Evolutionary conservation across 92 coral and sea anemone species (phyloP).

Genomic region (Zoanthus sansibaricus): DNA sequence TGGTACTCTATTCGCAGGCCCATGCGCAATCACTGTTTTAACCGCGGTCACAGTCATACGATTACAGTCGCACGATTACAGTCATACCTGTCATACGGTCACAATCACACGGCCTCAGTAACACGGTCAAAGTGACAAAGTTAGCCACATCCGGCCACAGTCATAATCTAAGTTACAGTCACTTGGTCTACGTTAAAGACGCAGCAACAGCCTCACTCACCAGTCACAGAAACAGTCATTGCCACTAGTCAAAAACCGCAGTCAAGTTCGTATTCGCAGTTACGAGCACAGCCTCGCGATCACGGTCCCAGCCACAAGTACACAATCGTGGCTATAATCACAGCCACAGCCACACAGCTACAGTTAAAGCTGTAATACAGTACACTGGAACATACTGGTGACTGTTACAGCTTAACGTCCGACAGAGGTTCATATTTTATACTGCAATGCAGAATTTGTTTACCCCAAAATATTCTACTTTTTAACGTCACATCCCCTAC

Average conservation of each 20-base stretch:
- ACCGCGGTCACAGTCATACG: not conserved
- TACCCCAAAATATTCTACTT: no score
- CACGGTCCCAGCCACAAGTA: no score
- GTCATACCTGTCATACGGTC: not conserved
- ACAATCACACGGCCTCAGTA: not conserved
- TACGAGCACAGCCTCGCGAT: no score
- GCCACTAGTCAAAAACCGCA: not conserved
- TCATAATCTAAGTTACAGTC: not conserved
- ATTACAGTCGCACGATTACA: not conserved
- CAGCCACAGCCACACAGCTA: no score
- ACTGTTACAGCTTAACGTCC: no score
- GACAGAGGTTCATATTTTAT: no score
- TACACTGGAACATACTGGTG: no score
- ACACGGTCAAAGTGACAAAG: not conserved
- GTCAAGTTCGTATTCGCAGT: not conserved
- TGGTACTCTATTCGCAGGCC: not conserved
- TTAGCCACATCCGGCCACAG: not conserved
- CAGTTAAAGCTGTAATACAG: no score
- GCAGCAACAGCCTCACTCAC: not conserved
- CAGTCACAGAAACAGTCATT: not conserved
- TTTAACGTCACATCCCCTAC: no score
- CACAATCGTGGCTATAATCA: no score
- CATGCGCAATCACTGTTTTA: not conserved
- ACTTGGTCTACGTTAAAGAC: not conserved
- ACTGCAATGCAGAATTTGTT: no score